phyloP scores from a whole-genome alignment of 2,113 vertebrate species.

The Alligator mississippiensis region DNA sequence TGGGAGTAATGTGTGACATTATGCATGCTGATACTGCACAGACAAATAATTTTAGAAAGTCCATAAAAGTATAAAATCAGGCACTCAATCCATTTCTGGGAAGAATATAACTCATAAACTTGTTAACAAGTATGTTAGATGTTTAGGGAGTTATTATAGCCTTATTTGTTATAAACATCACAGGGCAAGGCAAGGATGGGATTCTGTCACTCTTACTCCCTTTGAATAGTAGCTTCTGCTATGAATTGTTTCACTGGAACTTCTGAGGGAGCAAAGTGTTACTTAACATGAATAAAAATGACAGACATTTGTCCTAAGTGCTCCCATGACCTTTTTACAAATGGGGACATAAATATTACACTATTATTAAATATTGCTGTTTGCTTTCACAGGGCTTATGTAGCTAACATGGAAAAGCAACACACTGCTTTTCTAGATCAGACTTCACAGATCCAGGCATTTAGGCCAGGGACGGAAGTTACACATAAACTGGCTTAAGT shows the following conservation, averaged over 20 bases:
- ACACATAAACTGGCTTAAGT: no score
- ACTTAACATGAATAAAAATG: not conserved
- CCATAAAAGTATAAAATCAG: not conserved
- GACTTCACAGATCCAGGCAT: not conserved
- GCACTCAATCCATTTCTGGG: not conserved
- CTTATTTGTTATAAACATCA: no score
- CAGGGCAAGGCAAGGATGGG: no score
- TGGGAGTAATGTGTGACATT: not conserved
- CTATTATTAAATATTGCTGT: not conserved
- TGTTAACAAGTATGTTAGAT: not conserved
- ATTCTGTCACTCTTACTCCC: not conserved
- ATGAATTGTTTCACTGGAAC: not conserved
- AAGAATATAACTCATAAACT: not conserved
- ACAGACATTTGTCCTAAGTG: not conserved
- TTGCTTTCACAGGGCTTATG: not conserved
- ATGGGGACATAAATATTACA: not conserved
- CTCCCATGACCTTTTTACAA: not conserved
- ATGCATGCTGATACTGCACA: not conserved
- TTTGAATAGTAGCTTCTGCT: not conserved
- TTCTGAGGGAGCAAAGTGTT: not conserved
- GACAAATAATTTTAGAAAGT: not conserved
- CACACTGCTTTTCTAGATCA: not conserved
- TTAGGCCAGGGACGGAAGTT: no score
- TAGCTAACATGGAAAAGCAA: not conserved
- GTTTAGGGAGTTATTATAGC: no score